These are phyloP conservation scores for Cynaeus angustus DNA, from an alignment of 2,888 invertebrate species.

Conservation along the genomic window DNA sequence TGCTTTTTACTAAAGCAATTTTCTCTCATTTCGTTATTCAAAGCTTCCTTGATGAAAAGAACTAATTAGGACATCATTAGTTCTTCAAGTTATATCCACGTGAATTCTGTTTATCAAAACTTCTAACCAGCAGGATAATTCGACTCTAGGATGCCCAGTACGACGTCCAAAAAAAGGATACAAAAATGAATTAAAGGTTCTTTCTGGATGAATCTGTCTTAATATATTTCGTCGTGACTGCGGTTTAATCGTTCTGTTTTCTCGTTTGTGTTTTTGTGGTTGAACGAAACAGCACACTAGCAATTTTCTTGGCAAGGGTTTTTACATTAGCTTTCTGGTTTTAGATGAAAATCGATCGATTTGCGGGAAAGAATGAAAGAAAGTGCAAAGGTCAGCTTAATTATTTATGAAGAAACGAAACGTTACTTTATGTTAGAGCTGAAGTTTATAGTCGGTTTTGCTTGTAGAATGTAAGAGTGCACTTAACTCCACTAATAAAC, in stretches of 20 bases:
- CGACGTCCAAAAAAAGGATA: neutral
- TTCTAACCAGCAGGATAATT: constrained; percentile 1
- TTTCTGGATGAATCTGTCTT: constrained; percentile 2
- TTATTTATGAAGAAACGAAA: constrained; percentile 5
- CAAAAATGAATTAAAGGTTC: constrained; percentile 10
- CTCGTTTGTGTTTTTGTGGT: constrained; percentile 6
- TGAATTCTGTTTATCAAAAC: constrained; percentile 1
- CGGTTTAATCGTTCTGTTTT: constrained; percentile 14
- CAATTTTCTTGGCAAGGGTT: neutral
- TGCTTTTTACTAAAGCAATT: constrained; percentile 11
- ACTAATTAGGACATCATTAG: too few relatives aligned
- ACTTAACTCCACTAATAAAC: too few relatives aligned
- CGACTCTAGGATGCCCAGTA: neutral
- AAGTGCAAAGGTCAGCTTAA: neutral
- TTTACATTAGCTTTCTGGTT: neutral
- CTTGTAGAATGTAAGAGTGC: too few relatives aligned
- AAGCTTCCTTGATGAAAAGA: constrained; percentile 5
- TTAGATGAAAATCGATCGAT: neutral
- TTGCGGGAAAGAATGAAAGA: neutral
- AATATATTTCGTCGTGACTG: constrained; percentile 15
- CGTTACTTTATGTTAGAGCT: too few relatives aligned
- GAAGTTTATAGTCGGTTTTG: too few relatives aligned
- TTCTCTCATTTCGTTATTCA: neutral
- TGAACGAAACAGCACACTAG: neutral
- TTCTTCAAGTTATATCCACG: constrained; percentile 7